Evolutionary conservation across 2,888 invertebrate species (phyloP).

Genomic region (Sarcophaga caerulescens): DNA sequence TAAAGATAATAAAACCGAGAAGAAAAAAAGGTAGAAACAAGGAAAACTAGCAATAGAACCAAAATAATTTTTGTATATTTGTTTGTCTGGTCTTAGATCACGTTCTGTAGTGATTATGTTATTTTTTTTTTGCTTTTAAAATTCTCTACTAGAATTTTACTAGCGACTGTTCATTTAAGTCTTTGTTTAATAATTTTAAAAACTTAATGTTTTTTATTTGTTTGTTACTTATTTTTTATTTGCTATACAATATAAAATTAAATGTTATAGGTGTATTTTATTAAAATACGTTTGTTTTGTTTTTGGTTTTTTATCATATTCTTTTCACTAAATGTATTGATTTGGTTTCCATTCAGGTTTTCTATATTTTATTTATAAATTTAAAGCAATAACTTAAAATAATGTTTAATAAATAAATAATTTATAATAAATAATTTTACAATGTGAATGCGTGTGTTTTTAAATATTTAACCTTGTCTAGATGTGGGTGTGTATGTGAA

Average conservation of each 20-base stretch:
- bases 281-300: no score
- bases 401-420: constrained; percentile 60
- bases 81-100: constrained; percentile 11
- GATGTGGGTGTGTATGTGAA: no score
- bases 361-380: constrained; percentile 12
- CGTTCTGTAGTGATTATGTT: constrained; percentile 43
- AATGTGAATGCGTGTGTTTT: not conserved
- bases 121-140: constrained; percentile 2
- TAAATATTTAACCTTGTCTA: no score
- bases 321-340: constrained; percentile 81
- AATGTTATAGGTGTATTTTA: not conserved
- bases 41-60: no score
- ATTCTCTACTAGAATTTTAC: constrained; percentile 39
- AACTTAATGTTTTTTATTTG: not conserved
- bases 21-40: not conserved
- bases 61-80: not conserved
- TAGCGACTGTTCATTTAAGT: constrained; percentile 43
- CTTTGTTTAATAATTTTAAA: constrained; percentile 21
- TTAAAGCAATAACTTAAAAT: constrained; percentile 58
- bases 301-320: constrained; percentile 3
- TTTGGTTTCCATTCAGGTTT: constrained; percentile 89
- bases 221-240: not conserved
- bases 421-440: constrained; percentile 16
- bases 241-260: constrained; percentile 23
- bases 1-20: no score